These are phyloP conservation scores for Probaryconus sp. DNA, from an alignment of 1,140 invertebrate genomes.

Conservation along the genomic window DNA sequence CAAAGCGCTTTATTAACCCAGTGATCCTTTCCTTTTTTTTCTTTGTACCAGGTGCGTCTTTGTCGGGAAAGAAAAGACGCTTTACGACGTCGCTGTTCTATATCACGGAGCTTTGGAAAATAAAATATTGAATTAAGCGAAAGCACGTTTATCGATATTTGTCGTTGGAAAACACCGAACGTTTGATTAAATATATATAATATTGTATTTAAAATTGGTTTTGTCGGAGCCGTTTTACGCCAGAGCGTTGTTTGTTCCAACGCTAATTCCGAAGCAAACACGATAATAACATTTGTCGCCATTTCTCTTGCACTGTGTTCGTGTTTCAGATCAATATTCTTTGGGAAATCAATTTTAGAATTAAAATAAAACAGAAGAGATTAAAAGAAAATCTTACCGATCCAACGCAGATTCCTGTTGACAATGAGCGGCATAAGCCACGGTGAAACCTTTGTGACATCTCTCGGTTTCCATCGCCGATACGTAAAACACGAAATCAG, in stretches of 20 bases:
- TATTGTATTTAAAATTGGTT: too few relatives aligned
- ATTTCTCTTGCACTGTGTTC: too few relatives aligned
- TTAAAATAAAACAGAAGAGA: slow-evolving; percentile 43
- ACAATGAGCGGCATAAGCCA: slow-evolving; percentile 98
- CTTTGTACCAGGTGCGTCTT: slow-evolving; percentile 2
- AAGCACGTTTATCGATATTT: background rate
- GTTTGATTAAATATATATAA: too few relatives aligned
- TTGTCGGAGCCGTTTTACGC: too few relatives aligned
- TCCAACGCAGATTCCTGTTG: slow-evolving; percentile 96
- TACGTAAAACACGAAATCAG: slow-evolving; percentile 98
- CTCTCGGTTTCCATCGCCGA: slow-evolving; percentile 95
- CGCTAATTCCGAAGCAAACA: too few relatives aligned
- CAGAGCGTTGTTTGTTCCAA: too few relatives aligned
- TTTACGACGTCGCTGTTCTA: too few relatives aligned
- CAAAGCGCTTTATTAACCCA: slow-evolving; percentile 57
- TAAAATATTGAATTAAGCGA: slow-evolving; percentile 31
- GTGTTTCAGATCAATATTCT: slow-evolving; percentile 30
- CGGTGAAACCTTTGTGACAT: slow-evolving; percentile 93
- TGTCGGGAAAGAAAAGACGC: background rate
- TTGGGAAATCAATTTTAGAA: slow-evolving; percentile 7
- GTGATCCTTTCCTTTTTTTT: slow-evolving; percentile 36
- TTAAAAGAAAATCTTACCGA: too few relatives aligned
- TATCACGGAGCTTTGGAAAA: slow-evolving; percentile 7
- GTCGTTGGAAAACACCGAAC: too few relatives aligned
- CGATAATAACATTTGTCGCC: too few relatives aligned